Conservation (phyloP, 2,797 vertebrate species). For the Denticeps clupeoides region DNA sequence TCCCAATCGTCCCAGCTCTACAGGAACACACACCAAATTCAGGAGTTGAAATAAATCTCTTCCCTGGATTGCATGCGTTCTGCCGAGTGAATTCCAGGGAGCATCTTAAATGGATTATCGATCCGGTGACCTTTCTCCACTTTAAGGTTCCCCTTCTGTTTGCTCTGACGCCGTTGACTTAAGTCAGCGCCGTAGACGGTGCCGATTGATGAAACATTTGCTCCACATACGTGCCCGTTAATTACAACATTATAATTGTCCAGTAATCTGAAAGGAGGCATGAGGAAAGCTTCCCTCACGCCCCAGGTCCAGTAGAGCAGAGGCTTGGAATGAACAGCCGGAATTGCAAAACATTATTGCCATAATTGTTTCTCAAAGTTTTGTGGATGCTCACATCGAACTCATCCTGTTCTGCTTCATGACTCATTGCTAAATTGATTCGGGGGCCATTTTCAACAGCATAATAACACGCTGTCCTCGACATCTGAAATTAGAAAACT, state of each 20-base stretch:
- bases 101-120: conserved; percentile 70
- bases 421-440: conserved; percentile 37
- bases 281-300: not conserved
- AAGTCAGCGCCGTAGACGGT: conserved; percentile 36
- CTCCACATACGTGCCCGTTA: conserved; percentile 43
- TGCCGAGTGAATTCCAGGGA: conserved; percentile 48
- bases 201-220: conserved; percentile 50
- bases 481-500: conserved; percentile 27
- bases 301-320: not conserved
- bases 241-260: conserved; percentile 41
- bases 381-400: conserved; percentile 16
- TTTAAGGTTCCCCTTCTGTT: conserved; percentile 46
- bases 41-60: conserved; percentile 57
- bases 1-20: too few relatives aligned
- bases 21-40: conserved; percentile 12
- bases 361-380: conserved; percentile 16
- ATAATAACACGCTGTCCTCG: conserved; percentile 33
- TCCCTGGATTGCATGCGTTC: conserved; percentile 49
- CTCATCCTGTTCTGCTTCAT: conserved; percentile 18
- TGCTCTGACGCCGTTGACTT: conserved; percentile 47
- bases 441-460: conserved; percentile 29
- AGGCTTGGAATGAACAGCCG: not conserved
- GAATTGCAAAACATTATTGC: conserved; percentile 17
- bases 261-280: conserved; percentile 27
- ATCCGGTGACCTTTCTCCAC: conserved; percentile 61